Percentiles rank a stretch among this genome's conserved stretches.
These are phyloP conservation scores for Heteromurus nitidus DNA, from an alignment of 2,888 invertebrate species.

Conservation along the genomic window DNA sequence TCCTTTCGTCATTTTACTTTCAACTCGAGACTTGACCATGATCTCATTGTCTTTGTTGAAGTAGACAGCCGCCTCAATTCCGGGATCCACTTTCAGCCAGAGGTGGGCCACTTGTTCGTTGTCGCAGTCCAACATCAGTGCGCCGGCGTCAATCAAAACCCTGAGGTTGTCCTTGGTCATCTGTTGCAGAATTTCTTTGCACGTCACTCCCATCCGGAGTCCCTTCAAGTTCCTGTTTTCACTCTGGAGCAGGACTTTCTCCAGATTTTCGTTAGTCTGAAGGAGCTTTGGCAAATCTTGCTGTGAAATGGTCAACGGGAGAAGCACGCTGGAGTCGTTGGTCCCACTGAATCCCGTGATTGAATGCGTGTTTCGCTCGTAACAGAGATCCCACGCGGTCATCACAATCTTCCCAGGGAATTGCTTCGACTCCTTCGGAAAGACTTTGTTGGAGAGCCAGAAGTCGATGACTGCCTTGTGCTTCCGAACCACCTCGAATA, in stretches of 20 bases:
- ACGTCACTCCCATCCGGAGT: neutral
- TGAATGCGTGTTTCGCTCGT: constrained; percentile 4
- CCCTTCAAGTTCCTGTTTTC: constrained; percentile 30
- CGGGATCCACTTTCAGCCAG: constrained; percentile 59
- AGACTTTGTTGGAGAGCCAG: constrained; percentile 51
- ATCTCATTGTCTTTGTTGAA: constrained; percentile 31
- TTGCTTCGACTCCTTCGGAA: constrained; percentile 54
- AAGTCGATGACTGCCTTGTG: constrained; percentile 54
- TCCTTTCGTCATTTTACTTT: constrained; percentile 33
- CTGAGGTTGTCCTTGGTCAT: constrained; percentile 19
- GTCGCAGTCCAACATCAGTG: constrained; percentile 66
- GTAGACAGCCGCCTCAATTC: constrained; percentile 50
- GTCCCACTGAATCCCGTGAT: constrained; percentile 64
- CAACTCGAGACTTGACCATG: constrained; percentile 22
- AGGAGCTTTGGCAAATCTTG: constrained; percentile 36
- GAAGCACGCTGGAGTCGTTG: constrained; percentile 53
- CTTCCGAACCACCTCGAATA: constrained; percentile 41
- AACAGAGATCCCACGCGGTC: constrained; percentile 60
- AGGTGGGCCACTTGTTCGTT: constrained; percentile 69
- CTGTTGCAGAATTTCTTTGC: constrained; percentile 47
- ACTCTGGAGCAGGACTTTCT: constrained; percentile 4
- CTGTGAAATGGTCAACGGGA: constrained; percentile 45
- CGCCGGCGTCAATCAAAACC: constrained; percentile 67
- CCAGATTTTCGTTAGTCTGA: constrained; percentile 41
- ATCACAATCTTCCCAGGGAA: constrained; percentile 57